A percentile compares a stretch with the other conserved stretches of the same genome.
Conservation (phyloP, 2,888 invertebrate genomes). For the Drosophila melanosoma region DNA sequence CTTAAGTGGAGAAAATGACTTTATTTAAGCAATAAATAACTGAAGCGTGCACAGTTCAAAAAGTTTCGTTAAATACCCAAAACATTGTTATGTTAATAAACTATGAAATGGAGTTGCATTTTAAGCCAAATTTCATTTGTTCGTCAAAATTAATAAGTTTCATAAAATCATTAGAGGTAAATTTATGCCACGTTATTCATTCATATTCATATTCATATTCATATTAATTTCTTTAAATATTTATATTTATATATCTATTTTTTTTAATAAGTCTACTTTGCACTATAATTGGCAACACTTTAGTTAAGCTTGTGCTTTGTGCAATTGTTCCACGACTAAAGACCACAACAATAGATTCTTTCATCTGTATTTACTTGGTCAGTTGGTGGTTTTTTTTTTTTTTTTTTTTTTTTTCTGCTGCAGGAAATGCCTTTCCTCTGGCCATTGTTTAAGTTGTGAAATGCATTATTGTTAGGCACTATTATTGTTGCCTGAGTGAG, state of each 20-base stretch:
- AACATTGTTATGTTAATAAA: background rate
- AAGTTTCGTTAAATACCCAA: background rate
- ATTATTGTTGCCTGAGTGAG: slow-evolving; percentile 30
- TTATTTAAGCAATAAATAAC: slow-evolving; percentile 12
- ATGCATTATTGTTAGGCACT: slow-evolving; percentile 38
- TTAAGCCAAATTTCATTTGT: background rate
- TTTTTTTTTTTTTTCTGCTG: background rate
- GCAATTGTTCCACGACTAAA: background rate
- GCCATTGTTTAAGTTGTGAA: slow-evolving; percentile 32
- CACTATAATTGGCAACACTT: background rate
- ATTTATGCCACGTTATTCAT: no score
- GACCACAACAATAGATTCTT: background rate
- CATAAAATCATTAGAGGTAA: no score
- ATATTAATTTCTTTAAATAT: background rate
- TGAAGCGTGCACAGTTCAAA: background rate
- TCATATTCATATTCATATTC: no score
- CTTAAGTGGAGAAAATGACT: background rate
- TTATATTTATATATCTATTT: background rate
- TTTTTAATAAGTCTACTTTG: background rate
- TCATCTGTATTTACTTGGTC: slow-evolving; percentile 9
- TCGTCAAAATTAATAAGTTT: background rate
- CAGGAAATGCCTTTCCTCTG: slow-evolving; percentile 28
- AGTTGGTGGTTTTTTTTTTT: background rate
- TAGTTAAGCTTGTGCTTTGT: background rate
- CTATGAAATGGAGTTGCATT: background rate